phyloP scores from a whole-genome alignment of 2,113 vertebrate species.

The Hippocampus comes region DNA sequence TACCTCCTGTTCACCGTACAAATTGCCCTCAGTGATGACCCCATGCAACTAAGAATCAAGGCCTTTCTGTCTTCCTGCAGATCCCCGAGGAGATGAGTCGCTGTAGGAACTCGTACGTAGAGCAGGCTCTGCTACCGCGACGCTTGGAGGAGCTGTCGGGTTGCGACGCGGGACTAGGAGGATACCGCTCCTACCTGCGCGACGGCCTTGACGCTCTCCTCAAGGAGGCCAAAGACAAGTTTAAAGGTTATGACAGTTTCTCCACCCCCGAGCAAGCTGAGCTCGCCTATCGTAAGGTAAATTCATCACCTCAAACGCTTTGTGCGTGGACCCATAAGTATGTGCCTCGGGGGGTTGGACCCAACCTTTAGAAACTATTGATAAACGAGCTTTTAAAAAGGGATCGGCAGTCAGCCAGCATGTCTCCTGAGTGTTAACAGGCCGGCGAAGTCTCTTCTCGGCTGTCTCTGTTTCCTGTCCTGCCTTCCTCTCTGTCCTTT shows the following conservation, averaged over 20 bases:
- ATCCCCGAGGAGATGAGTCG: conserved; percentile 87
- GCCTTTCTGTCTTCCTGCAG: conserved; percentile 57
- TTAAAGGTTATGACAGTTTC: conserved; percentile 88
- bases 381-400: not conserved
- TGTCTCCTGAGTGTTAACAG: conserved; percentile 30
- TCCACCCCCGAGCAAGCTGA: conserved; percentile 85
- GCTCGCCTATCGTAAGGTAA: conserved; percentile 90
- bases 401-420: conserved; percentile 6
- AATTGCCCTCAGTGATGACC: too few species aligned
- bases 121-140: conserved; percentile 81
- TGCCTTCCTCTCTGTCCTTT: conserved; percentile 16
- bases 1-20: too few species aligned
- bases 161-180: conserved; percentile 65
- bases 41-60: not conserved
- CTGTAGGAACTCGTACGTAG: conserved; percentile 85
- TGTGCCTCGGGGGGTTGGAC: not conserved
- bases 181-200: conserved; percentile 76
- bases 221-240: conserved; percentile 94
- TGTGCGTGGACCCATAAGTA: not conserved
- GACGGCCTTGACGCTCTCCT: conserved; percentile 84
- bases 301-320: not conserved
- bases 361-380: not conserved
- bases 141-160: conserved; percentile 82
- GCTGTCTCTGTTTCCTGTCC: conserved; percentile 35
- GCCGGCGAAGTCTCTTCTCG: conserved; percentile 2